Base-by-base conservation (phyloP, 2,888 invertebrate genomes). In the Lutraria lutraria region DNA sequence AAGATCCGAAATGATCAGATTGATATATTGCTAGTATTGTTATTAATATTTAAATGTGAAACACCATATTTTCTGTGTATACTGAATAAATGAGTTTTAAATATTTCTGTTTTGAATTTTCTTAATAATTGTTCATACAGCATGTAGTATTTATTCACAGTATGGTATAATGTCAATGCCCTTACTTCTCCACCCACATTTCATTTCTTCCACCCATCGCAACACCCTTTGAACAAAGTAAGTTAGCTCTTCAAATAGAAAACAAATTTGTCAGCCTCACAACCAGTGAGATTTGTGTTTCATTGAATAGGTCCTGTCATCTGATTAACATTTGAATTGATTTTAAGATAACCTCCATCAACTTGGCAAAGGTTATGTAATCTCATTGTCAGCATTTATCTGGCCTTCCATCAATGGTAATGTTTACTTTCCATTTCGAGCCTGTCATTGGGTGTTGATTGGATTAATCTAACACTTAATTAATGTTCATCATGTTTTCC, bases 391-490 rank as follows among this genome's bases (percentile, higher is more conserved):
- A 54, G 56, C 54, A 12, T 21, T 85, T 85, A 68, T 68, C 54
- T 54, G 31, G 53, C 63, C 31, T 76, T 54, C 76, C n/a, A 72
- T 85, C 76, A 85, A 25, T 54, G 25, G 52, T 29, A 29, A 54
- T 85, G 79, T 85, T 85, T 85, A 85, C 76, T 85, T 85, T 85
- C 76, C 85, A 85, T 85, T 85, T 79, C 85, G 79, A 76, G 83
- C 52, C 29, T 52, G 68, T 83, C 72, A 83, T 25, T 83, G 68
- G 72, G 19, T 72, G 52, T 34, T 83, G 83, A 63, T 83, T 34
- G 63, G 43, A 63, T 56, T 83, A 63, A 63, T 60, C 29, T 52
- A 82, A 83, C 19, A 25, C 21, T 68, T 68, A 68, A 52, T 72
- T 52, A 34, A 72, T 72, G 21, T 25, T 34, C 63, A 82, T 63